phyloP scores from a whole-genome alignment of 2,888 invertebrate genomes.

The Aspidiotus rigidus region DNA sequence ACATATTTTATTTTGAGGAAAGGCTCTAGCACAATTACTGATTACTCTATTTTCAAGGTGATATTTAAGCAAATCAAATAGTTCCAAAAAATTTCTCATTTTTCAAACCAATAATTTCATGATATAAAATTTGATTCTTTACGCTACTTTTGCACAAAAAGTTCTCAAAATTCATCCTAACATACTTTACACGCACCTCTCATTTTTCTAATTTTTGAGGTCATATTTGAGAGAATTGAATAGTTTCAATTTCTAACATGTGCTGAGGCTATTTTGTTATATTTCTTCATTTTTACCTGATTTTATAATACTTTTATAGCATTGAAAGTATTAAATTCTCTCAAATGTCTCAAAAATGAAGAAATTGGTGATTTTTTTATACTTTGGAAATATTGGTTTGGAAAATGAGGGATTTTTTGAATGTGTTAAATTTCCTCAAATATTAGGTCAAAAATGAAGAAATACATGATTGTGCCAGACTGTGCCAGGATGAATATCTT shows the following conservation, averaged over 20 bases:
- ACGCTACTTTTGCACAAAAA: background rate
- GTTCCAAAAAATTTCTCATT: conserved; percentile 1
- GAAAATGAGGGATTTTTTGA: no score
- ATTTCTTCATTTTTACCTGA: no score
- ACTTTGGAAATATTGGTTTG: no score
- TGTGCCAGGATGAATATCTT: no score
- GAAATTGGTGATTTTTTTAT: no score
- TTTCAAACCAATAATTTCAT: background rate
- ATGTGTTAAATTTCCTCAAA: no score
- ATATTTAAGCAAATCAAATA: background rate
- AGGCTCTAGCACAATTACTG: background rate
- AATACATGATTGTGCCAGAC: no score
- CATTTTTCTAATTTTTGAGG: background rate
- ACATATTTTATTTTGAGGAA: background rate
- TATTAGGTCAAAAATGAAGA: no score
- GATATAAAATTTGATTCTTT: background rate
- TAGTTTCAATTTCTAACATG: background rate
- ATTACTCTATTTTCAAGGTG: background rate
- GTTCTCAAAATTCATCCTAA: background rate
- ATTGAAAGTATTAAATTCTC: no score
- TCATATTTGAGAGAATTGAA: background rate
- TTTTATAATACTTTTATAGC: no score
- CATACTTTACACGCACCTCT: conserved; percentile 1
- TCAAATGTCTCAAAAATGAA: no score
- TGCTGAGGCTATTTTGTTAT: no score